phyloP scores from a whole-genome alignment of 2,113 vertebrate species.

The Chloroceryle aenea region DNA sequence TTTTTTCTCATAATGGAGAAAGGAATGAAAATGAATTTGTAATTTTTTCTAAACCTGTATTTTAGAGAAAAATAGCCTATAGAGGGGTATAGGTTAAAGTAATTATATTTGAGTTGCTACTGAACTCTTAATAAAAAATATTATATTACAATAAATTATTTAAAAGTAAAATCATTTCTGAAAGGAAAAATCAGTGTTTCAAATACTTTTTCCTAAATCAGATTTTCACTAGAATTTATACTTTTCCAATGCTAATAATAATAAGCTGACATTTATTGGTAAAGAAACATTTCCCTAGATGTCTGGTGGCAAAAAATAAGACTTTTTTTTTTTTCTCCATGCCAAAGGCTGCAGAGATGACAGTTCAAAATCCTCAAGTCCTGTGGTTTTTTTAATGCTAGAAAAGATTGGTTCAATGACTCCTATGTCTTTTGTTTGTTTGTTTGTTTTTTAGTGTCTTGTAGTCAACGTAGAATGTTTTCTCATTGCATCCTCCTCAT shows the following conservation, averaged over 20 bases:
- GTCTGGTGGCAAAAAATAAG: neutral
- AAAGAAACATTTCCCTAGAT: neutral
- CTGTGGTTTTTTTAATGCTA: neutral
- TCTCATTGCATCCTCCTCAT: neutral
- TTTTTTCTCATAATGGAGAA: neutral
- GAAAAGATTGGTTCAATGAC: neutral
- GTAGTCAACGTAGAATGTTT: neutral
- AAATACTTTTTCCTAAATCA: neutral
- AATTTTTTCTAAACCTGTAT: neutral
- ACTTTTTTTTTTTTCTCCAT: too few relatives aligned
- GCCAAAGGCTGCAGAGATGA: neutral
- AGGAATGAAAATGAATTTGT: neutral
- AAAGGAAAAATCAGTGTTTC: neutral
- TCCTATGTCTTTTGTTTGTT: neutral
- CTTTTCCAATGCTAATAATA: neutral
- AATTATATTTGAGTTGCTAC: neutral
- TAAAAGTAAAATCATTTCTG: neutral
- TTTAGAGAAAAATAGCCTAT: neutral
- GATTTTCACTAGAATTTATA: neutral
- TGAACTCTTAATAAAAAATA: neutral
- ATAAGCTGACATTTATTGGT: neutral
- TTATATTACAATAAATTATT: neutral
- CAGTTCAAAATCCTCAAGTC: neutral
- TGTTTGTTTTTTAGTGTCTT: neutral
- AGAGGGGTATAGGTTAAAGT: neutral